These are phyloP conservation scores for Diceros bicornis DNA, from an alignment of 2,797 vertebrate genomes.

Conservation along the genomic window DNA sequence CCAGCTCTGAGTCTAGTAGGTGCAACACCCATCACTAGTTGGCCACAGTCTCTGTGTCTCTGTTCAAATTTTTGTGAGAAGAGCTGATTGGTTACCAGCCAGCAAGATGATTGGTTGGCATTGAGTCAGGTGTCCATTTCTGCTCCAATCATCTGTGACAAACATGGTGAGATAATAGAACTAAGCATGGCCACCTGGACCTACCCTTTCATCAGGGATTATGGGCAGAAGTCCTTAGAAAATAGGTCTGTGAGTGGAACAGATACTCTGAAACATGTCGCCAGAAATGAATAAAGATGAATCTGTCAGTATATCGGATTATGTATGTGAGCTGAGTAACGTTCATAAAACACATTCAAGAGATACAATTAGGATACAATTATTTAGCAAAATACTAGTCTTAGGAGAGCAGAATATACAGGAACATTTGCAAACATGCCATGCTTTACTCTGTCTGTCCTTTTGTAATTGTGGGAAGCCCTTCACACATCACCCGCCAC, in stretches of 20 bases:
- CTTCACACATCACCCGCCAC: not conserved
- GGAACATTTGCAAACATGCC: not conserved
- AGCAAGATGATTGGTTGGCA: not conserved
- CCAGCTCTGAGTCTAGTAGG: not conserved
- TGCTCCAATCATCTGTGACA: not conserved
- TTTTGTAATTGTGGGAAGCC: not conserved
- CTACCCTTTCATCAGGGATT: not conserved
- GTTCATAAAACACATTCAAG: not conserved
- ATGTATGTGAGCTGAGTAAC: not conserved
- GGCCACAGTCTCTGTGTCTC: not conserved
- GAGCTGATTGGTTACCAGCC: not conserved
- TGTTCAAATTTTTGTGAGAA: not conserved
- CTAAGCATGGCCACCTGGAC: not conserved
- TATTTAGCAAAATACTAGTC: not conserved
- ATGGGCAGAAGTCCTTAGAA: not conserved
- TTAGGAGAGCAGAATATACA: not conserved
- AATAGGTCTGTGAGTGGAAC: not conserved
- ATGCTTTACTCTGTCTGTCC: not conserved
- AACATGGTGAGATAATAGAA: not conserved
- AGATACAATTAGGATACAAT: not conserved
- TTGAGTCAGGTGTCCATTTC: not conserved
- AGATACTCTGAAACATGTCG: not conserved
- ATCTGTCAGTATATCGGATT: not conserved
- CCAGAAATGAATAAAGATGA: not conserved
- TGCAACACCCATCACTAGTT: not conserved